Conservation (phyloP, 2,888 invertebrate genomes). For the Napeogenes sylphis region DNA sequence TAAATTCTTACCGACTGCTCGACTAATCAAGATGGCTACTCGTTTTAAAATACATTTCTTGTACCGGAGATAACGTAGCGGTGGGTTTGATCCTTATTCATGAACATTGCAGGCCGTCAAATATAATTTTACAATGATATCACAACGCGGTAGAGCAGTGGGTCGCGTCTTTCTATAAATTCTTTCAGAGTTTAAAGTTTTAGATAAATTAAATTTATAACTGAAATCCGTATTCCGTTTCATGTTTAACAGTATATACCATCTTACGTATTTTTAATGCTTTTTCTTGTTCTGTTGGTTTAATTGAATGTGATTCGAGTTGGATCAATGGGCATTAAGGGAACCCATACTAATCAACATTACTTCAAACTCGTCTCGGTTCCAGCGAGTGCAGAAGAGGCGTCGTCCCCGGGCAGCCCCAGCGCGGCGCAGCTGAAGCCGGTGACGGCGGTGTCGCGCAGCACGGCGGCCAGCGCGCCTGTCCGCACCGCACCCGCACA, state of each 20-base stretch:
- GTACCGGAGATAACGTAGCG: constrained; percentile 22
- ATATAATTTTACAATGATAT: constrained; percentile 5
- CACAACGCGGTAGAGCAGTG: background rate
- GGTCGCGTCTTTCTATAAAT: background rate
- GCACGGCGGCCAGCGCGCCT: constrained; percentile 79
- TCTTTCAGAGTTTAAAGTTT: background rate
- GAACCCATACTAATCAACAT: background rate
- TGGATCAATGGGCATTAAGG: too few species aligned
- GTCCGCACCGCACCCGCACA: constrained; percentile 70
- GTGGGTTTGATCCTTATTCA: constrained; percentile 25
- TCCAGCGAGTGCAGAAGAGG: constrained; percentile 52
- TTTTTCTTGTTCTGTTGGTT: too few species aligned
- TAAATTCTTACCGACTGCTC: constrained; percentile 24
- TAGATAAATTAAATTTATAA: background rate
- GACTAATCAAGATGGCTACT: constrained; percentile 30
- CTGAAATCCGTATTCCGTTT: too few species aligned
- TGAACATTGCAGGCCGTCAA: constrained; percentile 5
- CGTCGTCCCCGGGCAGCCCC: constrained; percentile 43
- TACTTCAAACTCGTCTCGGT: constrained; percentile 3
- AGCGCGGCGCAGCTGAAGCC: constrained; percentile 61
- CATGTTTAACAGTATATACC: too few species aligned
- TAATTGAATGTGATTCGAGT: too few species aligned
- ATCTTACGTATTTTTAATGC: too few species aligned
- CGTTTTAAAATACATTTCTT: constrained; percentile 28
- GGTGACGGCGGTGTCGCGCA: constrained; percentile 74